A percentile compares a stretch with the other conserved stretches of the same genome.
These are phyloP conservation scores for Calameuta idolon DNA, from an alignment of 2,888 invertebrate genomes.

Conservation along the genomic window DNA sequence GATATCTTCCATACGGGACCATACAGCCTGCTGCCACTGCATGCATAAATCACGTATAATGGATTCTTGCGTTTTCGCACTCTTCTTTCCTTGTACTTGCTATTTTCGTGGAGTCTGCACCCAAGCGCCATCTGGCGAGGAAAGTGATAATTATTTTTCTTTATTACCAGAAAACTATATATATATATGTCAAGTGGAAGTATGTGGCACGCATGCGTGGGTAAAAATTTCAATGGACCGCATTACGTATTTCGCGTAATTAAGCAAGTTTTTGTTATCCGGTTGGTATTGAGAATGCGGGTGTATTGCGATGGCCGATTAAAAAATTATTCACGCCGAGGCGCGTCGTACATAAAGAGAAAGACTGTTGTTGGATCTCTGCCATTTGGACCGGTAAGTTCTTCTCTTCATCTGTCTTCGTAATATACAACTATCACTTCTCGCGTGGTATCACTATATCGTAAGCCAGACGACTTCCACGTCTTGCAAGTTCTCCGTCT, in stretches of 20 bases:
- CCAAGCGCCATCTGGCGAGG: background rate
- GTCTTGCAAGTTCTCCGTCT: conserved; percentile 33
- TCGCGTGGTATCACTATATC: background rate
- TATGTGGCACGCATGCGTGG: background rate
- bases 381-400: conserved; percentile 21
- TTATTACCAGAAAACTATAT: background rate
- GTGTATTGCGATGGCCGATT: conserved; percentile 45
- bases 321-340: conserved; percentile 34
- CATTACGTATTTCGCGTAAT: conserved; percentile 58
- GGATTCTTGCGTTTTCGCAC: conserved; percentile 7
- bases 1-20: conserved; percentile 47
- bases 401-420: conserved; percentile 21
- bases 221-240: background rate
- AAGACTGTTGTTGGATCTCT: background rate
- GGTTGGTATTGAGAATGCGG: conserved; percentile 31
- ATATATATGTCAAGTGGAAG: background rate
- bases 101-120: background rate
- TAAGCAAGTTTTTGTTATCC: conserved; percentile 58
- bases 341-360: background rate
- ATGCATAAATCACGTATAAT: conserved; percentile 50
- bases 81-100: background rate
- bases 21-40: conserved; percentile 45
- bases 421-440: conserved; percentile 14
- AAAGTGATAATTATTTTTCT: background rate
- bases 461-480: background rate